Conservation (phyloP, 2,888 invertebrate genomes). For the Lypha dubia region DNA sequence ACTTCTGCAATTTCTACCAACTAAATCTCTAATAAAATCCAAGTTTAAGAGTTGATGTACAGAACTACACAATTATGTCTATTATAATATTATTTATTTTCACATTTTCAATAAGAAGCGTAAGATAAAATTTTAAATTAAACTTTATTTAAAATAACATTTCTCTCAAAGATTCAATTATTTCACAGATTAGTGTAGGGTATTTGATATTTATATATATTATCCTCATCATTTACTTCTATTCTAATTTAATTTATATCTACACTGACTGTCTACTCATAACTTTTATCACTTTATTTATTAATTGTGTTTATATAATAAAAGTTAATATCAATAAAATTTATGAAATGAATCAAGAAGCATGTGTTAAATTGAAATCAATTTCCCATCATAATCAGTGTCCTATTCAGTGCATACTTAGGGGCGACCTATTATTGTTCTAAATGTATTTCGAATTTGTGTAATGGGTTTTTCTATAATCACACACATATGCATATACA, state of each 20-base stretch:
- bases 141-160: too few species aligned
- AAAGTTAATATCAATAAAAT: not conserved
- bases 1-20: too few species aligned
- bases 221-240: not conserved
- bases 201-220: too few species aligned
- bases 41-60: too few species aligned
- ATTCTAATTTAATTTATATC: not conserved
- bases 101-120: too few species aligned
- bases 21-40: too few species aligned
- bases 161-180: too few species aligned
- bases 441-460: not conserved
- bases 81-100: too few species aligned
- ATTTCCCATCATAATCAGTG: constrained; percentile 55
- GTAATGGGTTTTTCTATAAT: not conserved
- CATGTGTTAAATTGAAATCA: constrained; percentile 64
- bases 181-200: not conserved
- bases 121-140: too few species aligned
- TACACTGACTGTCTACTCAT: not conserved
- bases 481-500: not conserved
- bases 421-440: not conserved
- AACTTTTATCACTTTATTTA: not conserved
- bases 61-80: too few species aligned
- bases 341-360: not conserved
- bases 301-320: not conserved
- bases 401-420: constrained; percentile 28